phyloP scores from a whole-genome alignment of 1,140 invertebrate species.

The Brachionus sp. region DNA sequence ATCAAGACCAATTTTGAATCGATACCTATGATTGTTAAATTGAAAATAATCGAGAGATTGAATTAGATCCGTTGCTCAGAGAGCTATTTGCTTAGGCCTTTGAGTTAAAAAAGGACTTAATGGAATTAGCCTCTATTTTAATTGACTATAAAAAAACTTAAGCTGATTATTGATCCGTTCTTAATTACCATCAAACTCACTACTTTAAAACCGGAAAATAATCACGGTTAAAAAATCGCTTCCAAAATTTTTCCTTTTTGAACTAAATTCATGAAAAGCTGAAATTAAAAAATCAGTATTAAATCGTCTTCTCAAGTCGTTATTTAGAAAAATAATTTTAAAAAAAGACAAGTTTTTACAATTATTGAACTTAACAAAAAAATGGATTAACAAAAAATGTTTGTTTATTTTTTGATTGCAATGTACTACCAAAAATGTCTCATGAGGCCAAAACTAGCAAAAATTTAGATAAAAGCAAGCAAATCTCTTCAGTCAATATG shows the following conservation, averaged over 20 bases:
- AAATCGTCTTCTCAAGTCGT: too few relatives aligned
- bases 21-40: not conserved
- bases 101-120: not conserved
- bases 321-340: not conserved
- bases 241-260: not conserved
- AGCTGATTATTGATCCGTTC: constrained; percentile 14
- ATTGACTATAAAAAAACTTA: constrained; percentile 14
- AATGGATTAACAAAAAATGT: not conserved
- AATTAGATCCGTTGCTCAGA: not conserved
- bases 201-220: not conserved
- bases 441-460: not conserved
- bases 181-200: constrained; percentile 16
- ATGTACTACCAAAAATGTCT: not conserved
- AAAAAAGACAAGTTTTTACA: not conserved
- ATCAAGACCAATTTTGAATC: not conserved
- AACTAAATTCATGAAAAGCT: not conserved
- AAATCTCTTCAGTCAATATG: not conserved
- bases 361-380: not conserved
- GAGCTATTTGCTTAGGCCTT: not conserved
- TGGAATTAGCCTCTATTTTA: constrained; percentile 2
- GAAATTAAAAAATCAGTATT: not conserved
- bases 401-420: not conserved
- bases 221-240: constrained; percentile 6
- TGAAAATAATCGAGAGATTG: not conserved
- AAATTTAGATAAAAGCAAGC: not conserved